Base-by-base conservation (phyloP, 2,888 invertebrate species). In the Aquatica leii region DNA sequence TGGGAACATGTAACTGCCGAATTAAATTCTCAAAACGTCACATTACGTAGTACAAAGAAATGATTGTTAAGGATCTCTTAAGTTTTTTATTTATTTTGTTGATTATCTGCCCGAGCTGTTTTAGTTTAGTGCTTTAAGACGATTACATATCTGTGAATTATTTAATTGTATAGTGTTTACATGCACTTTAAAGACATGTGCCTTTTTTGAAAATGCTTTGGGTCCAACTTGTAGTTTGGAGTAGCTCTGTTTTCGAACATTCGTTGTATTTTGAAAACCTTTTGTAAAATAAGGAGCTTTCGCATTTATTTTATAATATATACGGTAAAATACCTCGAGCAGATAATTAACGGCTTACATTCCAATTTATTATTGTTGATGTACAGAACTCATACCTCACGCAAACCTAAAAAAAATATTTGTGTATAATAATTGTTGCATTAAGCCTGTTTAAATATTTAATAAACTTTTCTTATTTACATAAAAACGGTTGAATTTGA, bases 1-100 rank as follows among this genome's bases (percentile, higher is more conserved):
- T 86, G 86, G 86, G 86, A 86, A 70, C 82, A 82, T 67, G 84
- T 83, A 35, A 69, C 70, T 14, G 67, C 66, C 40, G 70, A 74
- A 50, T 59, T 74, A 46, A 62, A 67, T 15, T 40, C 64, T 21
- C 69, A 68, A 51, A 67, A 59, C 54, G 57, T 65, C 40, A 31
- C 56, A 11, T 37, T 61, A 8, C 46, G 54, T 9, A 61, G 50
- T 46, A 65, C 60, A 41, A 61, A 60, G 20, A 65, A 65, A 65
- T 65, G 65, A 65, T 58, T 61, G 57, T 65, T 65, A 60, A 59
- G 56, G 60, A 60, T 60, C 50, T 60, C 60, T 50, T 60, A 60
- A 60, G 54, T 54, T 60, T 37, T n/a, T 24, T 53, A 24, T 24
- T 24, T n/a, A 15, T 55, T 37, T 11, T 59, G 34, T 51, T 48